These are phyloP conservation scores for Melanchra persicariae DNA, from an alignment of 2,888 invertebrate genomes.

Conservation along the genomic window DNA sequence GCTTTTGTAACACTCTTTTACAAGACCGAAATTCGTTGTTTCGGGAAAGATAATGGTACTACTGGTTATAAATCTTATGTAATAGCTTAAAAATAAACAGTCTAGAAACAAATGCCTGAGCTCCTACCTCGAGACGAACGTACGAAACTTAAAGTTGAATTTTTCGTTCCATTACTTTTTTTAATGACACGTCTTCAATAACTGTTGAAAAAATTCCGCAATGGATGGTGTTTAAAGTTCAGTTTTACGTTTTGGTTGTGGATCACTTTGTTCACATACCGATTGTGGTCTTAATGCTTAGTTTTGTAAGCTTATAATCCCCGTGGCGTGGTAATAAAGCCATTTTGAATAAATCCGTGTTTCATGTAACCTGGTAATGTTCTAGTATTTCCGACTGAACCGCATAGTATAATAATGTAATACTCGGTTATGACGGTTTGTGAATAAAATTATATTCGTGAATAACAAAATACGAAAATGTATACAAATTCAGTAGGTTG, in stretches of 20 bases:
- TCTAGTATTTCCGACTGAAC: constrained; percentile 47
- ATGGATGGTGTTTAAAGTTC: constrained; percentile 36
- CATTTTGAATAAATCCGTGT: constrained; percentile 66
- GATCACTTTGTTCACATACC: constrained; percentile 43
- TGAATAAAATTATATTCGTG: constrained; percentile 1
- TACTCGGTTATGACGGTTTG: constrained; percentile 17
- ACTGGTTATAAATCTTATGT: constrained; percentile 79
- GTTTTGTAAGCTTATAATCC: constrained; percentile 68
- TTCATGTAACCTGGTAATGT: constrained; percentile 49
- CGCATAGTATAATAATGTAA: constrained; percentile 37
- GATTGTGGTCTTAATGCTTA: constrained; percentile 63
- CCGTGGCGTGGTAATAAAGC: constrained; percentile 64
- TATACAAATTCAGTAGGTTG: not conserved
- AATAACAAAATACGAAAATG: not conserved
- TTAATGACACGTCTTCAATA: not conserved
- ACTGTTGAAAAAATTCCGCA: constrained; percentile 18
- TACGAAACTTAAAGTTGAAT: constrained; percentile 44
- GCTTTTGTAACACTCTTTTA: constrained; percentile 57
- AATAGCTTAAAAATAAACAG: constrained; percentile 84
- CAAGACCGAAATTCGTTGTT: constrained; percentile 76
- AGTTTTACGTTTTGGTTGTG: constrained; percentile 27
- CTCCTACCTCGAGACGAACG: constrained; percentile 46
- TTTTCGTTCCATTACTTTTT: constrained; percentile 52
- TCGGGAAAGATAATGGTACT: constrained; percentile 79
- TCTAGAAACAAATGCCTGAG: constrained; percentile 62